Evolutionary conservation across 30 jellyfish, hydroid and myxozoan genomes (phyloP).

Genomic region (Mastigias papua): DNA sequence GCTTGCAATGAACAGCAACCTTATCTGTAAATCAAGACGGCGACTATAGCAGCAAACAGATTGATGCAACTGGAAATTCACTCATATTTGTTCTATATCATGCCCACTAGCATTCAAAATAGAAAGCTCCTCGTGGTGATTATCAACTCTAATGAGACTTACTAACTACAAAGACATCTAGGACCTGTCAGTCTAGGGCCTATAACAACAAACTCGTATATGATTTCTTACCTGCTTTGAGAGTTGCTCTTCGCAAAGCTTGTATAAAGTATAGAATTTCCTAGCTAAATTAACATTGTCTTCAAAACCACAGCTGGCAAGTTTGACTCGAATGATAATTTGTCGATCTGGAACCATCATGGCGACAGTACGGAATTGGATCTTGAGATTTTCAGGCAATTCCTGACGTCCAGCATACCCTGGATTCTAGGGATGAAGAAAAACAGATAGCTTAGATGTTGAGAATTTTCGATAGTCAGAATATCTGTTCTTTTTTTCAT

Average conservation of each 20-base stretch:
- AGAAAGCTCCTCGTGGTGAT: too few species aligned
- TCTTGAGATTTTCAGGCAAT: slow-evolving; percentile 82
- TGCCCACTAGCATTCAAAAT: too few species aligned
- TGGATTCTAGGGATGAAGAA: slow-evolving; percentile 66
- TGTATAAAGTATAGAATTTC: slow-evolving; percentile 81
- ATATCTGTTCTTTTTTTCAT: too few species aligned
- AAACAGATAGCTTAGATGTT: too few species aligned
- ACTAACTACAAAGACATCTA: not conserved
- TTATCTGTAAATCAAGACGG: too few species aligned
- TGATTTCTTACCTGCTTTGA: slow-evolving; percentile 72
- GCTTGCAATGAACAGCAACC: too few species aligned
- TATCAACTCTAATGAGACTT: too few species aligned
- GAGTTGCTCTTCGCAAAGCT: slow-evolving; percentile 86
- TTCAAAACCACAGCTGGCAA: slow-evolving; percentile 87
- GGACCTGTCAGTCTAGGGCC: not conserved
- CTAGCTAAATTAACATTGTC: slow-evolving; percentile 78
- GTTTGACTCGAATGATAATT: slow-evolving; percentile 86
- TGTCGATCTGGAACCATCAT: slow-evolving; percentile 94
- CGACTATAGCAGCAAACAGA: too few species aligned
- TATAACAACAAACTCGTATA: not conserved
- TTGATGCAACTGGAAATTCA: too few species aligned
- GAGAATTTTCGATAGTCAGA: too few species aligned
- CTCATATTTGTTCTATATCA: too few species aligned
- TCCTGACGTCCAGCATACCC: slow-evolving; percentile 97
- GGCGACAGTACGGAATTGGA: slow-evolving; percentile 87